Percentiles rank a stretch among this genome's conserved stretches.
Conservation (phyloP, 2,113 vertebrate genomes). For the Cebus imitator region DNA sequence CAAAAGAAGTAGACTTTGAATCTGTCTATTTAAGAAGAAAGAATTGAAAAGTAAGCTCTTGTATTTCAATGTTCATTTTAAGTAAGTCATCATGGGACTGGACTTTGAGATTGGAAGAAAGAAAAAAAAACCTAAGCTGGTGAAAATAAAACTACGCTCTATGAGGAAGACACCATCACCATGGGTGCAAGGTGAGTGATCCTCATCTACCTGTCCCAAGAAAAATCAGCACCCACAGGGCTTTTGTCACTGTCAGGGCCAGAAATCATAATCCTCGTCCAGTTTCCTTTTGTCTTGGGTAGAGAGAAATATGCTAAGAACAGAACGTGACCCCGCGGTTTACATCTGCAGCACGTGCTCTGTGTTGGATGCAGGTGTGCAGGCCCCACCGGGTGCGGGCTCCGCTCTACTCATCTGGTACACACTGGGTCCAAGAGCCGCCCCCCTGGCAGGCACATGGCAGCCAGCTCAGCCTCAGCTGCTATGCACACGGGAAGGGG, state of each 20-base stretch:
- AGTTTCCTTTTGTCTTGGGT: not conserved
- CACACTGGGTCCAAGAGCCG: accelerated
- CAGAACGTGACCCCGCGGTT: accelerated
- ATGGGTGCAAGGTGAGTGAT: accelerated
- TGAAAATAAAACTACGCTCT: not conserved
- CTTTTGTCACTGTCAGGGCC: not conserved
- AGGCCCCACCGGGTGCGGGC: accelerated
- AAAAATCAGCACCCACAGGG: not conserved
- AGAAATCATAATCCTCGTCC: not conserved
- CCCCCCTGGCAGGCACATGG: accelerated
- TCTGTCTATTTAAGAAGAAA: not conserved
- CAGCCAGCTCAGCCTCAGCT: accelerated
- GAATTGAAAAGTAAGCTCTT: no score
- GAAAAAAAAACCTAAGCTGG: accelerated
- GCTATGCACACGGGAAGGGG: accelerated
- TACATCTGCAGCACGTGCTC: accelerated
- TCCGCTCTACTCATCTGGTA: not conserved
- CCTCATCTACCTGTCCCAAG: accelerated
- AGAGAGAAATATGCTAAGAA: accelerated
- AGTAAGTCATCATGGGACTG: not conserved
- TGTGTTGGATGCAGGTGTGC: accelerated
- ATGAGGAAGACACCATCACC: not conserved
- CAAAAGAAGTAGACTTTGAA: not conserved
- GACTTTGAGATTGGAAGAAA: not conserved
- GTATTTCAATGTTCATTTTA: not conserved